Evolutionary conservation across 2,113 vertebrate genomes (phyloP), one percentile per base, ranked within the genome.

Genomic region (Thymallus thymallus): DNA sequence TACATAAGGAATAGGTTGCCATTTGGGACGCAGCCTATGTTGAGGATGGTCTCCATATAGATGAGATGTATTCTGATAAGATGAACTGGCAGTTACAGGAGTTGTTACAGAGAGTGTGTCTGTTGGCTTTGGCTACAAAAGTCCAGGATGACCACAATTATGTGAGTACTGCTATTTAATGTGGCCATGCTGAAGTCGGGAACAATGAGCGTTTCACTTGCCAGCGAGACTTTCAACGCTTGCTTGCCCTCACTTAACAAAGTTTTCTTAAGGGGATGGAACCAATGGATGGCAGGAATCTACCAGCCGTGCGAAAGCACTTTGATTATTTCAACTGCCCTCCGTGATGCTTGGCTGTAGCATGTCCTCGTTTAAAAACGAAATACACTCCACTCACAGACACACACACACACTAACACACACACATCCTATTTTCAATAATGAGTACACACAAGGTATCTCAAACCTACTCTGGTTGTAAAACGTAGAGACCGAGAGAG

Each of bases 241-340:
- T 76, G 71, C 79, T 69, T 72, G 75, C 80, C 74, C 69, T 82
- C 26, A 3, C 61, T 46, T 70, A 82, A 85, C 87, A 73, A 80
- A 80, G 78, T 87, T 70, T 83, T 78, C 72, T 81, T 74, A 80
- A 82, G 68, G 72, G 79, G 81, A 80, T 72, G 66, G 77, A 84
- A 64, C 41, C 18, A 69, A 75, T 58, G 74, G 78, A 88, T 80
- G 78, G 80, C 82, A 86, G 85, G 82, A 90, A 85, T 84, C 84
- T 68, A 45, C 64, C 5, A 60, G 71, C 85, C 76, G 81, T 78
- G 86, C 80, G 80, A 81, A 45, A n/a, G 30, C 32, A 72, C 78
- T 82, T 78, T 81, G 78, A 86, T 80, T 69, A 77, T 71, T 75
- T 60, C 35, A 69, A 75, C 73, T 5, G n/a, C 73, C 81, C 73